These are phyloP conservation scores for Notamacropus eugenii DNA, from an alignment of 2,797 vertebrate genomes.

Conservation along the genomic window DNA sequence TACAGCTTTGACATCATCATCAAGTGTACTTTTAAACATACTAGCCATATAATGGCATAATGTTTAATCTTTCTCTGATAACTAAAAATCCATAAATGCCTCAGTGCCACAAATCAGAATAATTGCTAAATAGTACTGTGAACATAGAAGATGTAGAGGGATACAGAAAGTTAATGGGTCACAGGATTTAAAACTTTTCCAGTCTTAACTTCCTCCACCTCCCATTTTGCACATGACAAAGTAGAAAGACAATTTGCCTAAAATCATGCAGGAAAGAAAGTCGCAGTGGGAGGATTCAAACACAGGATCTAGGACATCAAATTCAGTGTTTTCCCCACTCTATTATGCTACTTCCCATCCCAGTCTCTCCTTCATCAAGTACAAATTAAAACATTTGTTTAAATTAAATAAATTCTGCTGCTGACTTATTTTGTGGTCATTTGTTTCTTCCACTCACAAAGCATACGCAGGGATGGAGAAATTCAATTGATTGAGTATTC, in stretches of 20 bases:
- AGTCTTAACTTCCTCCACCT: background rate
- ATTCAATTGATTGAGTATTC: constrained; percentile 21
- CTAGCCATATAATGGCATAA: background rate
- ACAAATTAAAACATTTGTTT: background rate
- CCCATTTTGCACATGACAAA: background rate
- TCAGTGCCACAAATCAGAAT: background rate
- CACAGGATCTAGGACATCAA: background rate
- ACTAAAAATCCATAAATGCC: background rate
- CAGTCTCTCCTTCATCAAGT: background rate
- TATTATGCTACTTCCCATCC: background rate
- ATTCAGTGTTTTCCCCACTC: background rate
- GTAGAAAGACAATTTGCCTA: background rate
- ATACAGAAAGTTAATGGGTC: background rate
- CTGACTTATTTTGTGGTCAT: background rate
- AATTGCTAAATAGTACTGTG: background rate
- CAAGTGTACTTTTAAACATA: background rate
- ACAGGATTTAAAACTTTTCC: background rate
- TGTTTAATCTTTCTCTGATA: constrained; percentile 4
- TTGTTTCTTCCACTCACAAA: background rate
- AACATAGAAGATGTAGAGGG: background rate
- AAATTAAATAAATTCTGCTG: background rate
- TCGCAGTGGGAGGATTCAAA: background rate
- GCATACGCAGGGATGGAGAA: background rate
- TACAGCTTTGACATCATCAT: background rate
- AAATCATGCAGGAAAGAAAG: background rate